Base-by-base conservation (phyloP, 1,140 invertebrate species). In the Drosophila ironensis region DNA sequence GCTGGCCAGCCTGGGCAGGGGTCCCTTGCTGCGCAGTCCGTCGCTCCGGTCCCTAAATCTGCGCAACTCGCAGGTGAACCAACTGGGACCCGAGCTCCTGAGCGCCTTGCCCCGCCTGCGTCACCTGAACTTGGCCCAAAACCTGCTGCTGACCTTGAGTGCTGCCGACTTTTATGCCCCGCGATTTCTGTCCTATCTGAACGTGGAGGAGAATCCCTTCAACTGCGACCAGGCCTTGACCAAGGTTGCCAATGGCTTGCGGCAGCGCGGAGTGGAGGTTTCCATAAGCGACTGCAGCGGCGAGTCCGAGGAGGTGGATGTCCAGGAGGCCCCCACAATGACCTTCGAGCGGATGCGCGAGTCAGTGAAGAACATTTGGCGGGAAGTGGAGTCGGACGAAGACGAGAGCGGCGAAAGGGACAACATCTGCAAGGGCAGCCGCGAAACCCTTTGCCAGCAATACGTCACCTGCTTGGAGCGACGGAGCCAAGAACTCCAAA, bases 61-160 rank as follows among this genome's bases (percentile, higher is more conserved):
- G 4, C 74, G 74, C 9, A 88, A 89, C 42, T 51, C 89, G 1
- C 88, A 88, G 61, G 57, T 90, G 4, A 87, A 69, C 46, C 73
- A 88, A 8, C 19, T 90, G 14, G 59, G 72, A 3, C 14, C 17
- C 2, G 35, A 66, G 7, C 24, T 72, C 1, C 61, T 90, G 2
- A 70, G 61, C 17, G 75, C 45, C 0, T 4, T 90, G 48, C 87
- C 89, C 3, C 68, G 74, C 14, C 16, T 90, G 4, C 54, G 63
- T 0, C 69, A 81, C n/a, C 11, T 90, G 47, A 75, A 90, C 56
- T 27, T 90, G 45, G 59, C 81, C 0, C 63, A 86, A 12, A 90
- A 90, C 52, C 61, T 90, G 11, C 38, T 90, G 16, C 50, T 89
- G 2, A 89, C 86, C 0, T 33, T 89, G 0, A 86, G 56, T 37